A percentile compares a stretch with the other conserved stretches of the same genome.
Evolutionary conservation across 2,888 invertebrate genomes (phyloP).

Genomic region (Drosophila testacea): DNA sequence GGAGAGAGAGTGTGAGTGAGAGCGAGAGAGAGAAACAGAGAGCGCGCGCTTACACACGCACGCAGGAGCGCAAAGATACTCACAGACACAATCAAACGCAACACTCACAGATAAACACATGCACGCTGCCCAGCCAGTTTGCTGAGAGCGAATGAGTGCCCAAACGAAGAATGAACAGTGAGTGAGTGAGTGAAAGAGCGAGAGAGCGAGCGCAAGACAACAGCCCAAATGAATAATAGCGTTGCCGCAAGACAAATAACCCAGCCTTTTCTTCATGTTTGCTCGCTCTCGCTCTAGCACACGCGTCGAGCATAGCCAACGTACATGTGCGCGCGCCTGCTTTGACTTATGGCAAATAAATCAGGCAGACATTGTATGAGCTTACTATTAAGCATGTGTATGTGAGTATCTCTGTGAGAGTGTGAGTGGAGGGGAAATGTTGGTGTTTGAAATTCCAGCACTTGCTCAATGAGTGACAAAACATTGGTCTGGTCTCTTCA

Average conservation of each 20-base stretch:
- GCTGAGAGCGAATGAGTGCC: constrained; percentile 57
- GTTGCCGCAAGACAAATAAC: constrained; percentile 85
- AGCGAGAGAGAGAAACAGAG: constrained; percentile 44
- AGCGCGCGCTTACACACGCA: constrained; percentile 41
- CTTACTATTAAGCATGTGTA: constrained; percentile 23
- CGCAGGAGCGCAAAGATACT: constrained; percentile 30
- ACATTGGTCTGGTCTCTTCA: constrained; percentile 17
- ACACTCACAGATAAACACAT: constrained; percentile 29
- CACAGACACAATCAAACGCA: constrained; percentile 23
- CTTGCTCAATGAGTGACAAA: constrained; percentile 56
- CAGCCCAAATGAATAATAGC: constrained; percentile 84
- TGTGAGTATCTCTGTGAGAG: constrained; percentile 33
- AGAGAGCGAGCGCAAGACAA: constrained; percentile 55
- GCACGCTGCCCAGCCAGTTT: constrained; percentile 17
- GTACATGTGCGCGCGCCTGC: constrained; percentile 70
- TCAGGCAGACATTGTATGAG: constrained; percentile 62
- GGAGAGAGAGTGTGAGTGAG: constrained; percentile 36
- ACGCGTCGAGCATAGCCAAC: constrained; percentile 31
- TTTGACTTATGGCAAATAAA: constrained; percentile 80
- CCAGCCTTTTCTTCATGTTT: constrained; percentile 82
- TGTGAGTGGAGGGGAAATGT: constrained; percentile 67
- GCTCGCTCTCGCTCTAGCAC: constrained; percentile 50
- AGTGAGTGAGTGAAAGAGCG: constrained; percentile 48
- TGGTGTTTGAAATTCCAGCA: constrained; percentile 37
- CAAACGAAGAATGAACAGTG: constrained; percentile 58